phyloP scores from a whole-genome alignment of 2,113 vertebrate species.

The Sylvicapra grimmia region DNA sequence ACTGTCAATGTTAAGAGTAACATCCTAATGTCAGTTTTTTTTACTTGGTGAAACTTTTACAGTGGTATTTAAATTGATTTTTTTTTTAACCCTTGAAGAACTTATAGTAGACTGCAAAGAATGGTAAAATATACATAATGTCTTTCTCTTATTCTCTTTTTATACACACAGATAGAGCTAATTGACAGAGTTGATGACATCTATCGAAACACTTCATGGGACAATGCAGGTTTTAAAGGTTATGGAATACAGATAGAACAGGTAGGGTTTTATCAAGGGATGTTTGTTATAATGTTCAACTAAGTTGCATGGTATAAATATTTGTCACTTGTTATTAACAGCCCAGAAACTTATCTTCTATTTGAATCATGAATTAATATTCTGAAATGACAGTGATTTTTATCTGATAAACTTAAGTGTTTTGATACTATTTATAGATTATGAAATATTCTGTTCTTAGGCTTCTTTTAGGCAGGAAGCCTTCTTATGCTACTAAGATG shows the following conservation, averaged over 20 bases:
- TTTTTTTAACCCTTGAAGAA: neutral
- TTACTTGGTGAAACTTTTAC: neutral
- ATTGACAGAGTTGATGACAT: conserved; percentile 99
- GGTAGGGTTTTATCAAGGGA: conserved; percentile 76
- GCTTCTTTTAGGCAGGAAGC: neutral
- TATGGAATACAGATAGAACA: conserved; percentile 98
- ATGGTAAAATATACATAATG: neutral
- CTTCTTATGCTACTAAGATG: neutral
- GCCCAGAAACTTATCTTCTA: neutral
- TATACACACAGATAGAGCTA: conserved; percentile 88
- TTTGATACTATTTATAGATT: neutral
- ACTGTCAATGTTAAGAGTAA: neutral
- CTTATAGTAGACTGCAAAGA: neutral
- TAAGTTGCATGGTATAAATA: neutral
- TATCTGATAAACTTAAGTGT: neutral
- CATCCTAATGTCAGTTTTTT: neutral
- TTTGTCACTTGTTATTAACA: neutral
- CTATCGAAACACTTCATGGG: conserved; percentile 96
- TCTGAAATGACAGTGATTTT: neutral
- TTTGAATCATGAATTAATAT: neutral
- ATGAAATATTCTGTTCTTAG: neutral
- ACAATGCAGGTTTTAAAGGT: conserved; percentile 87
- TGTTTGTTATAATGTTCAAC: neutral
- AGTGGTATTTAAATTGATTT: neutral
- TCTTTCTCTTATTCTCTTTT: neutral